Conservation (phyloP, 2,113 vertebrate genomes). For the zebrafish (Danio rerio) region GRCz12tu NC_133183.1:61348001-61348500, state of each 20-base stretch:
- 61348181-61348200: slow-evolving; percentile 15
- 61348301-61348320: slow-evolving; percentile 23
- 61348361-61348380: too few species aligned
- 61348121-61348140: neutral
- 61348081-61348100: neutral
- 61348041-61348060: neutral
- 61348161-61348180: slow-evolving; percentile 19
- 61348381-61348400: too few species aligned
- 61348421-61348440: too few species aligned
- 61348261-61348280: slow-evolving; percentile 47
- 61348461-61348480: too few species aligned
- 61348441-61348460: too few species aligned
- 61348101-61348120: neutral
- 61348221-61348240: slow-evolving; percentile 27
- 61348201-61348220: slow-evolving; percentile 3
- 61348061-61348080: neutral
- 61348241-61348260: slow-evolving; percentile 3
- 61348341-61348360: too few species aligned
- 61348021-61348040: too few species aligned
- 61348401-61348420: too few species aligned
- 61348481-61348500: too few species aligned
- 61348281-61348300: slow-evolving; percentile 38
- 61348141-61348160: neutral
- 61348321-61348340: too few species aligned
- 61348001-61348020: too few species aligned